Percentiles rank a stretch among this genome's conserved stretches.
phyloP scores from a whole-genome alignment of 2,113 vertebrate species.

The Circaetus gallicus region DNA sequence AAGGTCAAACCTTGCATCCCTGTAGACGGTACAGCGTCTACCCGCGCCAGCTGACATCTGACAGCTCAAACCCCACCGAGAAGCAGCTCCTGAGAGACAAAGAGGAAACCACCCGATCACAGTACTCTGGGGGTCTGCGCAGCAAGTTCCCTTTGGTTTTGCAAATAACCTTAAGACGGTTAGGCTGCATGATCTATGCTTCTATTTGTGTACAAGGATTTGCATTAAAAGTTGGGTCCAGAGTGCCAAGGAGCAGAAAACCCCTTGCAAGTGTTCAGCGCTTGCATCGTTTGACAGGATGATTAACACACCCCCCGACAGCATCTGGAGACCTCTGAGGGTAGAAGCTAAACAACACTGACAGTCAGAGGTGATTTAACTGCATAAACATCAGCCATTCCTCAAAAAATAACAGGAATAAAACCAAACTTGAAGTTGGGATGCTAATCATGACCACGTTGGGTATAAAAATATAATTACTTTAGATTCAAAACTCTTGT shows the following conservation, averaged over 20 bases:
- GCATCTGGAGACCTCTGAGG: not conserved
- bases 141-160: not conserved
- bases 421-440: not conserved
- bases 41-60: rapidly evolving
- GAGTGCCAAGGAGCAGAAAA: not conserved
- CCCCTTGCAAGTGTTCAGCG: not conserved
- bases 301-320: not conserved
- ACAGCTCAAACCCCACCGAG: not conserved
- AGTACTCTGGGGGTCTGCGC: rapidly evolving
- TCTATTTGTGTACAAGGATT: not conserved
- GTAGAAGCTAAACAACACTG: not conserved
- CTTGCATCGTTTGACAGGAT: not conserved
- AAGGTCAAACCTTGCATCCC: not conserved
- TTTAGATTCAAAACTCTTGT: not conserved
- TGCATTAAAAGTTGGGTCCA: not conserved
- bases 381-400: not conserved
- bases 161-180: not conserved
- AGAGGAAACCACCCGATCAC: rapidly evolving
- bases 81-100: not conserved
- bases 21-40: rapidly evolving
- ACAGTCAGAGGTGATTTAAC: not conserved
- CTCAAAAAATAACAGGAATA: not conserved
- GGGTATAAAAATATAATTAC: not conserved
- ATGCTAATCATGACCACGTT: not conserved
- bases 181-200: not conserved